These are phyloP conservation scores for Cheilosia scutellata DNA, from an alignment of 2,888 invertebrate species.

Conservation along the genomic window DNA sequence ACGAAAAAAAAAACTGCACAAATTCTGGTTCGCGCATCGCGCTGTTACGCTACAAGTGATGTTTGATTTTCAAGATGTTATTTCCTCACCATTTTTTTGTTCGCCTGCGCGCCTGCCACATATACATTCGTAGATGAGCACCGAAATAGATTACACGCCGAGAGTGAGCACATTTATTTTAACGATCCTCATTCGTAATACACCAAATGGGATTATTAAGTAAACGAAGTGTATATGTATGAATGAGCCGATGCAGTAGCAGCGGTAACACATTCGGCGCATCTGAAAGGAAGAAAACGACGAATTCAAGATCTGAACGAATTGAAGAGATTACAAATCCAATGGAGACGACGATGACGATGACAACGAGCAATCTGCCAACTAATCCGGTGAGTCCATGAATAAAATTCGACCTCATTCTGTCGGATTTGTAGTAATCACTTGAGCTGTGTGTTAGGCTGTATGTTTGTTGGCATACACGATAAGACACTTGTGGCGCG, in stretches of 20 bases:
- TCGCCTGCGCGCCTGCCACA: not conserved
- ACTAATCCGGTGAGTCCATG: conserved; percentile 63
- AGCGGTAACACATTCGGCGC: conserved; percentile 5
- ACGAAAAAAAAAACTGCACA: conserved; percentile 43
- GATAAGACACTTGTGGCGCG: conserved; percentile 43
- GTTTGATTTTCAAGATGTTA: conserved; percentile 70
- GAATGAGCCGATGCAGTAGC: conserved; percentile 42
- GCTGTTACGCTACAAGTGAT: conserved; percentile 37
- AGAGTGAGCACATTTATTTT: conserved; percentile 75
- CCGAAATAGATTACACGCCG: conserved; percentile 71
- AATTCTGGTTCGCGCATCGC: conserved; percentile 34
- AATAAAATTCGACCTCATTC: conserved; percentile 75
- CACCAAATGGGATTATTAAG: conserved; percentile 75
- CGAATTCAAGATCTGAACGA: conserved; percentile 28
- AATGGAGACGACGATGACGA: conserved; percentile 25
- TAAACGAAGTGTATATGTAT: conserved; percentile 23
- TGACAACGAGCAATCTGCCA: conserved; percentile 58
- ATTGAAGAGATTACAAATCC: conserved; percentile 51
- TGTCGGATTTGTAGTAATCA: conserved; percentile 74
- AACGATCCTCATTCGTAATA: conserved; percentile 74
- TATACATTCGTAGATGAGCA: conserved; percentile 7
- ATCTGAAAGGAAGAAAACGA: conserved; percentile 42
- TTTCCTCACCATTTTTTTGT: conserved; percentile 55
- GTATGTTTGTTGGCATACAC: conserved; percentile 40
- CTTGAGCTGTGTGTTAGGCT: conserved; percentile 45